Evolutionary conservation across 2,888 invertebrate genomes (phyloP).

Genomic region (Tanytarsus gracilentus): DNA sequence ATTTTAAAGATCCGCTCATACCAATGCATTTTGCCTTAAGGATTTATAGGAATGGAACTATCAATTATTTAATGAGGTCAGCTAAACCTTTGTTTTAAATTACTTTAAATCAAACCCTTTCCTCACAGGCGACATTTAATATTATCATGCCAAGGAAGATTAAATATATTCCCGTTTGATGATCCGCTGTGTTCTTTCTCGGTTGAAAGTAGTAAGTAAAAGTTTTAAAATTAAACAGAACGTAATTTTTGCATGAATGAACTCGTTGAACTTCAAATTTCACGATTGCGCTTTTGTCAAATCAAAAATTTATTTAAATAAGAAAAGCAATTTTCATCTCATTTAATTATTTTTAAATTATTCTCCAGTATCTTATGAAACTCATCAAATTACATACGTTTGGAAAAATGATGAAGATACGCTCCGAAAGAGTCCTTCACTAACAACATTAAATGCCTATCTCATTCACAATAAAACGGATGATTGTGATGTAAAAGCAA

Average conservation of each 20-base stretch:
- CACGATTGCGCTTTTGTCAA: too few relatives aligned
- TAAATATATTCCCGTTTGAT: constrained; percentile 92
- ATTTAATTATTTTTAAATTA: background rate
- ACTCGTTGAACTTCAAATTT: too few relatives aligned
- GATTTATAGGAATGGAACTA: constrained; percentile 86
- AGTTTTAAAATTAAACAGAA: too few relatives aligned
- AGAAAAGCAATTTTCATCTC: too few relatives aligned
- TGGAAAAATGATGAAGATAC: constrained; percentile 91
- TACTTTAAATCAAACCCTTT: background rate
- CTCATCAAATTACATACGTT: constrained; percentile 78
- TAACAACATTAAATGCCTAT: constrained; percentile 86
- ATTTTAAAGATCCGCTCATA: constrained; percentile 88
- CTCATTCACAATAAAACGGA: constrained; percentile 86
- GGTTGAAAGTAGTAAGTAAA: constrained; percentile 89
- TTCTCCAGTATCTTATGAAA: constrained; percentile 75
- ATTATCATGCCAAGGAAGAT: constrained; percentile 84
- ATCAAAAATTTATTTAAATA: too few relatives aligned
- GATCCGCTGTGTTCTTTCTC: constrained; percentile 92
- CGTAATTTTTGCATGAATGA: too few relatives aligned
- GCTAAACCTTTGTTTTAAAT: background rate
- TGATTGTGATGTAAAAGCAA: constrained; percentile 77
- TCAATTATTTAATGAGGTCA: constrained; percentile 87
- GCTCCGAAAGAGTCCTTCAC: constrained; percentile 73
- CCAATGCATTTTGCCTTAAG: constrained; percentile 88
- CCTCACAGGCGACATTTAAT: constrained; percentile 70